phyloP scores from a whole-genome alignment of 2,113 vertebrate species.

The Melozone crissalis region DNA sequence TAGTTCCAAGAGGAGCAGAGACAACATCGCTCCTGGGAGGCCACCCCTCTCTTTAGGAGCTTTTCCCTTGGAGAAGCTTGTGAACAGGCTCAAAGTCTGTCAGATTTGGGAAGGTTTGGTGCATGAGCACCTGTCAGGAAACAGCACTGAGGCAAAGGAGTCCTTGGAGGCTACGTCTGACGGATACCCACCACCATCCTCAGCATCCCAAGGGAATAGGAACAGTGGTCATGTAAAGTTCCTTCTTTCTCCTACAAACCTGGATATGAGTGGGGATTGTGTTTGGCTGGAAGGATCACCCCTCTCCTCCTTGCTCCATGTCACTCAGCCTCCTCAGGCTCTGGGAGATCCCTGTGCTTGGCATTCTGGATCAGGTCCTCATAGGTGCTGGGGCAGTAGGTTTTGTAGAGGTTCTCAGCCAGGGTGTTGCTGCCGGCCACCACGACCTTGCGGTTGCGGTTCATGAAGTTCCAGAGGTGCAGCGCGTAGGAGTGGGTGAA shows the following conservation, averaged over 20 bases:
- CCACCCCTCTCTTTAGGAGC: not conserved
- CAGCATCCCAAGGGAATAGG: not conserved
- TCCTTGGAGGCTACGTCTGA: rapidly evolving
- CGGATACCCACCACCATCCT: not conserved
- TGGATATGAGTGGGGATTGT: not conserved
- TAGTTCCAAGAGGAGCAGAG: not conserved
- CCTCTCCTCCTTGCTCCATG: not conserved
- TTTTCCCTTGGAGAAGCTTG: not conserved
- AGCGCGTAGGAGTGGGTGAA: slow-evolving; percentile 75
- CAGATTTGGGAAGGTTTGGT: not conserved
- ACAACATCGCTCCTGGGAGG: not conserved
- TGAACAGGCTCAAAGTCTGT: not conserved
- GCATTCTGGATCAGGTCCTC: slow-evolving; percentile 35
- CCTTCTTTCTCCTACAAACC: not conserved
- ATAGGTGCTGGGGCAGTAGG: slow-evolving; percentile 75
- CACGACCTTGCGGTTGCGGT: slow-evolving; percentile 49
- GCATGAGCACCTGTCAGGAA: not conserved
- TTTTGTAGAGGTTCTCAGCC: slow-evolving; percentile 72
- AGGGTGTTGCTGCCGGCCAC: slow-evolving; percentile 71
- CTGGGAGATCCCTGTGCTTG: not conserved
- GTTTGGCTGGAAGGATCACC: not conserved
- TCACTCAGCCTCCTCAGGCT: not conserved
- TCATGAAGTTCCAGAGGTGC: slow-evolving; percentile 83
- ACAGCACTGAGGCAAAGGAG: not conserved
- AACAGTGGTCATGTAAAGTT: not conserved